Evolutionary conservation across 1,140 invertebrate genomes (phyloP).

Genomic region (Samia ricini): DNA sequence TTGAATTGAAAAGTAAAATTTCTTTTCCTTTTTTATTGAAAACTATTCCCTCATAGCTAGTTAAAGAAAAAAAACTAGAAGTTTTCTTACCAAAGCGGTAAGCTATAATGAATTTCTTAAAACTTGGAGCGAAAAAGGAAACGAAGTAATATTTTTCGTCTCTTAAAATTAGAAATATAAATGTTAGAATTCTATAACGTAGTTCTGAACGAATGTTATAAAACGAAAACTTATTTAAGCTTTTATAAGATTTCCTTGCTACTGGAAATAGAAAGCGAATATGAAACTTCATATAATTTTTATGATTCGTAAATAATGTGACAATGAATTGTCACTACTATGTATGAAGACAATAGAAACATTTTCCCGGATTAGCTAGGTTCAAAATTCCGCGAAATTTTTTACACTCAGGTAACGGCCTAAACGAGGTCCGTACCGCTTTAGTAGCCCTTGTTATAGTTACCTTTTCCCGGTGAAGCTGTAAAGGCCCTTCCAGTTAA

Average conservation of each 20-base stretch:
- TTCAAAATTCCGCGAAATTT: no score
- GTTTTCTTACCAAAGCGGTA: neutral
- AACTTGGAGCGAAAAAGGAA: neutral
- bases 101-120: neutral
- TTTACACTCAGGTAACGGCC: no score
- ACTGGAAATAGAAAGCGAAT: neutral
- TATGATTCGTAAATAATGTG: no score
- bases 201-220: neutral
- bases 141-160: neutral
- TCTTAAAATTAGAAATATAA: neutral
- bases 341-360: no score
- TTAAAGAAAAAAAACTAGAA: neutral
- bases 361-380: no score
- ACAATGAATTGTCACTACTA: no score
- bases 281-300: neutral
- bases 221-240: neutral
- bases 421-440: no score
- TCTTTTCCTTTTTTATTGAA: neutral
- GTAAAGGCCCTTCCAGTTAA: no score
- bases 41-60: neutral
- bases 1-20: neutral
- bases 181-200: neutral
- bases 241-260: neutral
- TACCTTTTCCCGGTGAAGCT: no score
- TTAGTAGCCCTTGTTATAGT: no score